phyloP scores from a whole-genome alignment of 2,113 vertebrate genomes.

The Macrotus californicus region DNA sequence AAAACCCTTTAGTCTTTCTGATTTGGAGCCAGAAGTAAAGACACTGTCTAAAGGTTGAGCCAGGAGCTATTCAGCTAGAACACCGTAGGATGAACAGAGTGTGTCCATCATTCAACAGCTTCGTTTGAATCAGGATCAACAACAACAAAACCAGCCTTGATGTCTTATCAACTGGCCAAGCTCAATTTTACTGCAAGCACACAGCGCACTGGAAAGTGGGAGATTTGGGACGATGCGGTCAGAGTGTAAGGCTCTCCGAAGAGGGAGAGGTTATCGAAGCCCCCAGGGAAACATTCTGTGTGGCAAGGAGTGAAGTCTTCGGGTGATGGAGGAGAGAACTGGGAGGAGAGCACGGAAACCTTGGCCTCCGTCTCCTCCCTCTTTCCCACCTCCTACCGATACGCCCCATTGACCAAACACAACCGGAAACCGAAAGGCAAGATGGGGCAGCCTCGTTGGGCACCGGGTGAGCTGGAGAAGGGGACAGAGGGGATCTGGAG shows the following conservation, averaged over 20 bases:
- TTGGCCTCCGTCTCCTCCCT: background rate
- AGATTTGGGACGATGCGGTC: background rate
- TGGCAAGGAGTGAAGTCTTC: background rate
- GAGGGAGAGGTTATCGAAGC: background rate
- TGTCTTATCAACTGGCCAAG: background rate
- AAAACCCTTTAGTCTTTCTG: constrained; percentile 2
- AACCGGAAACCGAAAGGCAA: background rate
- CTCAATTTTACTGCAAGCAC: background rate
- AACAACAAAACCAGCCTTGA: background rate
- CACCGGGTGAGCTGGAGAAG: background rate
- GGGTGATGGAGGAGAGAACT: background rate
- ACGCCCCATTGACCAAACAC: background rate
- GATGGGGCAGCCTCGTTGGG: background rate
- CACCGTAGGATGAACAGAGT: background rate
- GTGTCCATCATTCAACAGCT: background rate
- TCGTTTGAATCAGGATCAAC: constrained; percentile 12
- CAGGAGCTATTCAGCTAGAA: background rate
- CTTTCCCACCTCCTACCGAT: background rate
- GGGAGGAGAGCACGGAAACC: background rate
- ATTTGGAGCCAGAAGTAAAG: background rate
- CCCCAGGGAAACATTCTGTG: background rate
- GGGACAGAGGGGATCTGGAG: background rate
- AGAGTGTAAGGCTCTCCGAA: background rate
- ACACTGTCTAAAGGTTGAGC: background rate
- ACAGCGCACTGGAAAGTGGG: background rate